Base-by-base conservation (phyloP, 2,113 vertebrate genomes). In the Chiloscyllium plagiosum region DNA sequence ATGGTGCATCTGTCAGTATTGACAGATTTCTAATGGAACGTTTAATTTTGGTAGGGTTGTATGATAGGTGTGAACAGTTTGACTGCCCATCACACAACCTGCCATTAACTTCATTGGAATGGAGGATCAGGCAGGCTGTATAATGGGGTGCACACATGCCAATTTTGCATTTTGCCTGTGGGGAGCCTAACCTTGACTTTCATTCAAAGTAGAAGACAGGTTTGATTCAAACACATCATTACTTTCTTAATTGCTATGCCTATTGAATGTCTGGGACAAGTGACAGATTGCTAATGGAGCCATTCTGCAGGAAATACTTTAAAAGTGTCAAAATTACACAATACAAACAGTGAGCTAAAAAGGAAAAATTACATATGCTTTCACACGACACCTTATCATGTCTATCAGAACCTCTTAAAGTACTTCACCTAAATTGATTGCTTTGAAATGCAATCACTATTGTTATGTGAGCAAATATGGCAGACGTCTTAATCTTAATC, bases 191-290 rank as follows among this genome's bases (percentile, higher is more conserved):
- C 86, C 86, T 56, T 89, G 86, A 56, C 47, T 52, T 89, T 56
- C 86, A 89, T 29, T 89, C 47, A 89, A 89, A 26, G 83, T 20
- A 50, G 47, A 24, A 50, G 22, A 89, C 47, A 52, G 86, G 47
- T 89, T 89, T 89, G 86, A 56, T 52, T 89, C 86, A 89, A 89
- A 50, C 50, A 89, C 47, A 89, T 89, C 85, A 47, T 56, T 52
- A 29, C 47, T 47, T 56, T 56, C 86, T 89, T 89, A 89, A 50
- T 56, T 89, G 86, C 85, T 87, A 7, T 20, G n/a, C 37, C 80
- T 83, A 83, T 83, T 83, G 80, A 83, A 83, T 42, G 80, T 7
- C 19, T 83, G 80, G 42, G 80, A 83, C 80, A 20, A 83, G 15
- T 83, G 80, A 80, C 78, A 80, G 78, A 83, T 83, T 83, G 80